Evolutionary conservation across 37 sponge, comb jelly and placozoan species (phyloP).

Genomic region (Aplysina aerophoba): DNA sequence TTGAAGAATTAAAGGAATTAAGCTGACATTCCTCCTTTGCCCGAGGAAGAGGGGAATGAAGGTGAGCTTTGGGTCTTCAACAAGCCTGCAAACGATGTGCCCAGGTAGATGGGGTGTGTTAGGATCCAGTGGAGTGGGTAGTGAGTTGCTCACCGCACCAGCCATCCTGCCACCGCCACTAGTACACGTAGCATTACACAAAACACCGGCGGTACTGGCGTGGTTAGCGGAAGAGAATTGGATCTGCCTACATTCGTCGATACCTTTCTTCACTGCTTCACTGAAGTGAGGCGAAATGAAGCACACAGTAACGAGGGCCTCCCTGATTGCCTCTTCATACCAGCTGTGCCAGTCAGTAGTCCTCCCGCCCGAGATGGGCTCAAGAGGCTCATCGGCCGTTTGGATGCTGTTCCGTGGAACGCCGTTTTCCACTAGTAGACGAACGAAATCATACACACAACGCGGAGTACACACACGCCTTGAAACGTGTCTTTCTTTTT

Average conservation of each 20-base stretch:
- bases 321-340: background rate
- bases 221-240: no score
- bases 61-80: background rate
- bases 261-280: background rate
- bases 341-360: background rate
- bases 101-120: background rate
- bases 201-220: background rate
- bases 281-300: background rate
- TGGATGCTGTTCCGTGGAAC: background rate
- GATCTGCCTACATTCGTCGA: background rate
- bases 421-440: background rate
- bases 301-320: background rate
- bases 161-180: no score
- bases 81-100: background rate
- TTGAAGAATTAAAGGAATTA: background rate
- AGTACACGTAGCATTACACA: no score
- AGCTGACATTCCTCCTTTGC: background rate
- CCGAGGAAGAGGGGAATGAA: constrained; percentile 26
- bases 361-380: background rate
- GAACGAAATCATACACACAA: background rate
- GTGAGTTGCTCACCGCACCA: no score
- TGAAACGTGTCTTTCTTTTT: background rate
- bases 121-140: background rate
- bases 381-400: background rate
- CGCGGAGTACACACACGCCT: background rate